Conservation (phyloP, 2,888 invertebrate species). For the Xanthorhoe designata region DNA sequence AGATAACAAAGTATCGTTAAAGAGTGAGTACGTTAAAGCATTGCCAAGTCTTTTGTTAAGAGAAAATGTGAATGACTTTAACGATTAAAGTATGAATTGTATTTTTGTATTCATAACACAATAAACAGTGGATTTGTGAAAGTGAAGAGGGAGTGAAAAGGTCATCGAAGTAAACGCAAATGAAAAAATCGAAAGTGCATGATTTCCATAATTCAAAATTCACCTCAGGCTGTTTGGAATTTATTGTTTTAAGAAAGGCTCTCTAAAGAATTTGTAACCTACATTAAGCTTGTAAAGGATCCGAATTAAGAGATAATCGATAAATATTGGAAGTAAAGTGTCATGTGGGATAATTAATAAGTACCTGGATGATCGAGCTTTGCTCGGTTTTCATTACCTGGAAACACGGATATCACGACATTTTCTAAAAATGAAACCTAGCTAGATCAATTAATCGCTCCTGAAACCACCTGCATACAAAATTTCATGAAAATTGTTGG, state of each 20-base stretch:
- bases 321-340: not conserved
- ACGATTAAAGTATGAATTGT: conserved; percentile 30
- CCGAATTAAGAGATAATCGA: not conserved
- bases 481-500: too few relatives aligned
- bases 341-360: too few relatives aligned
- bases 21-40: not conserved
- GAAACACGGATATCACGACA: too few relatives aligned
- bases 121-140: conserved; percentile 38
- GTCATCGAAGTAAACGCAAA: conserved; percentile 39
- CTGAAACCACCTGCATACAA: too few relatives aligned
- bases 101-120: conserved; percentile 32
- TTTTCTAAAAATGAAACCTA: too few relatives aligned
- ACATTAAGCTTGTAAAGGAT: not conserved
- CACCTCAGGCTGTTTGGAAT: conserved; percentile 11
- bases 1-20: not conserved
- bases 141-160: conserved; percentile 40
- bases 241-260: conserved; percentile 15
- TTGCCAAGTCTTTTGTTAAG: conserved; percentile 19
- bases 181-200: conserved; percentile 39
- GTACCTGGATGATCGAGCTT: too few relatives aligned
- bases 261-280: not conserved
- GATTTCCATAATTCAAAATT: conserved; percentile 40
- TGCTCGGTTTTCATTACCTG: too few relatives aligned
- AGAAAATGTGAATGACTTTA: conserved; percentile 27
- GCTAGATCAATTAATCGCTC: too few relatives aligned